Evolutionary conservation across 2,113 vertebrate species (phyloP).

Genomic region (Girardinichthys multiradiatus): DNA sequence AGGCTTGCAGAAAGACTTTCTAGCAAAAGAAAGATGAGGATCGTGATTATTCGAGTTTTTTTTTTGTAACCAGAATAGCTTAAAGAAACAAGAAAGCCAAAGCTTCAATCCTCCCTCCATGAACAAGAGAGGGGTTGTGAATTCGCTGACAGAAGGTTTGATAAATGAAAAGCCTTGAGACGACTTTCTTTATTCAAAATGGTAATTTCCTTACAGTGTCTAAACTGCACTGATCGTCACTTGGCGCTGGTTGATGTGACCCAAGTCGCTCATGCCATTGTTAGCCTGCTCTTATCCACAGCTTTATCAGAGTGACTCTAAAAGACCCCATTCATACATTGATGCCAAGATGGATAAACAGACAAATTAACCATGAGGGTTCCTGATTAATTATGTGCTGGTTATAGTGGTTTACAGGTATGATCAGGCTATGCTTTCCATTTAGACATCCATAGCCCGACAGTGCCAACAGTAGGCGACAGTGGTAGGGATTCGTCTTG

Average conservation of each 20-base stretch:
- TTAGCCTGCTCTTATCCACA: conserved; percentile 26
- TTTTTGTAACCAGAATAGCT: background rate
- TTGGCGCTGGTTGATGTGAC: conserved; percentile 22
- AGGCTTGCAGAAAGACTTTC: background rate
- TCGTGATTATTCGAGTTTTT: background rate
- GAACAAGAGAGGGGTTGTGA: conserved; percentile 14
- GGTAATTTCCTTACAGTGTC: conserved; percentile 46
- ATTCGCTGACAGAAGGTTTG: conserved; percentile 43
- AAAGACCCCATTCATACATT: conserved; percentile 55
- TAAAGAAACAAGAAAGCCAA: background rate
- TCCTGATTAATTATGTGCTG: conserved; percentile 59
- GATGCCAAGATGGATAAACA: conserved; percentile 41
- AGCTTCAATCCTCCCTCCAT: background rate
- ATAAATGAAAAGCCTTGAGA: conserved; percentile 67
- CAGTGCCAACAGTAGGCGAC: too few relatives aligned
- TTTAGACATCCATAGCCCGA: too few relatives aligned
- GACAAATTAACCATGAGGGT: conserved; percentile 39
- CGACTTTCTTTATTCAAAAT: conserved; percentile 52
- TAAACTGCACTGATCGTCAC: conserved; percentile 45
- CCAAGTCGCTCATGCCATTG: conserved; percentile 42
- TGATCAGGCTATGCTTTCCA: conserved; percentile 4
- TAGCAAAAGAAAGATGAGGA: background rate
- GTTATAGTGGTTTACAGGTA: conserved; percentile 24
- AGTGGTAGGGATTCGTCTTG: too few relatives aligned
- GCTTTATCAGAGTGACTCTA: conserved; percentile 40